These are phyloP conservation scores for Bombus waltoni DNA, from an alignment of 1,140 invertebrate genomes.

Conservation along the genomic window DNA sequence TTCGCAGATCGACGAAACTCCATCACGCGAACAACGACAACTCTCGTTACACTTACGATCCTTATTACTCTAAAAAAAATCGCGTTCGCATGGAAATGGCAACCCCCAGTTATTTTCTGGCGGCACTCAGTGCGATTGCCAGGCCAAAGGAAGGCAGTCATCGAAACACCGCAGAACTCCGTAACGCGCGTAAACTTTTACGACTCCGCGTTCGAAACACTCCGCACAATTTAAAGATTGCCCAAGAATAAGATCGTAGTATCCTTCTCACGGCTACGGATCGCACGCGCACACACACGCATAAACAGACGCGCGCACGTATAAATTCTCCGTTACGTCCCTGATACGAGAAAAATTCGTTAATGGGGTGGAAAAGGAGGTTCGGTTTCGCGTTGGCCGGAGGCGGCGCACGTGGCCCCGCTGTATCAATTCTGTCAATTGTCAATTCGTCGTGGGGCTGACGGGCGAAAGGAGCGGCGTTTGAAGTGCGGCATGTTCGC, in stretches of 20 bases:
- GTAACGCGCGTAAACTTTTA: conserved; percentile 51
- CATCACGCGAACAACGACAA: not conserved
- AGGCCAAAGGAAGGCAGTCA: conserved; percentile 1
- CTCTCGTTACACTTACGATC: no score
- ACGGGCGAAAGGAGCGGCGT: conserved; percentile 61
- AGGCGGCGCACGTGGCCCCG: conserved; percentile 70
- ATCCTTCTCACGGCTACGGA: not conserved
- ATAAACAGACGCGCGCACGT: not conserved
- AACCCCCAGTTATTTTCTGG: not conserved
- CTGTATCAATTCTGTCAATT: conserved; percentile 82
- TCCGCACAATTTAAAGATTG: conserved; percentile 51
- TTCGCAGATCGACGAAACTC: not conserved
- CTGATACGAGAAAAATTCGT: not conserved
- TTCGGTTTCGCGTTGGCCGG: conserved; percentile 31
- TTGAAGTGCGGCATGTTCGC: conserved; percentile 75
- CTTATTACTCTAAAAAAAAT: not conserved
- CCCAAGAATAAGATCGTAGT: not conserved
- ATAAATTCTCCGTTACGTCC: conserved; percentile 4
- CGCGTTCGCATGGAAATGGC: no score
- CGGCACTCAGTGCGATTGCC: conserved; percentile 43
- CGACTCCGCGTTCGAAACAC: not conserved
- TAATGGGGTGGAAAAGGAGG: conserved; percentile 41
- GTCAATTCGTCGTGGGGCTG: conserved; percentile 76
- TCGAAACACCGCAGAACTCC: not conserved
- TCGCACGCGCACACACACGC: not conserved